Conservation (phyloP, 2,888 invertebrate genomes). For the Nemoura dubitans region DNA sequence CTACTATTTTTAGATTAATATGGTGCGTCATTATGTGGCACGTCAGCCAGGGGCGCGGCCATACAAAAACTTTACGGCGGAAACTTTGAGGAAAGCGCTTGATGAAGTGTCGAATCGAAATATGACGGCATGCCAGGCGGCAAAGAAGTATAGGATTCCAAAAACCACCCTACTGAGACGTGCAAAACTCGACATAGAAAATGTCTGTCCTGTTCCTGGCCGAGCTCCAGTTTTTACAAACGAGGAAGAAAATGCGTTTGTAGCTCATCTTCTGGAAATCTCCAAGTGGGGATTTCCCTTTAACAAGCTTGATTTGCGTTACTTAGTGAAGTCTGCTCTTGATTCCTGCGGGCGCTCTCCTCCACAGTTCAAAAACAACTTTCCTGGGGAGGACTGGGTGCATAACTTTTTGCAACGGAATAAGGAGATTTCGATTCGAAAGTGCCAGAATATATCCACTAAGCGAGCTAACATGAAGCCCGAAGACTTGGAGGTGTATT, state of each 20-base stretch:
- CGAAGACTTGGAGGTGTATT: conserved; percentile 31
- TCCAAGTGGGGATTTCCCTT: conserved; percentile 27
- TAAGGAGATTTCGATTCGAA: background rate
- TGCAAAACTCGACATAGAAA: background rate
- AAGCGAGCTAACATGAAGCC: conserved; percentile 27
- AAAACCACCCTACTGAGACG: background rate
- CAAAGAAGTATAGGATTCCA: background rate
- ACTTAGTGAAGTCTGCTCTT: background rate
- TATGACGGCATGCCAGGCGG: background rate
- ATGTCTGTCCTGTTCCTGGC: background rate
- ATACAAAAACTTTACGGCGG: too few species aligned
- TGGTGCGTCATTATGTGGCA: too few species aligned
- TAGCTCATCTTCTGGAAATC: background rate
- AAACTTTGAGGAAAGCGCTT: background rate
- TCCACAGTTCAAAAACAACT: background rate
- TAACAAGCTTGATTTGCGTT: conserved; percentile 23
- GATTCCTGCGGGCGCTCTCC: background rate
- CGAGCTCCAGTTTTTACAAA: background rate
- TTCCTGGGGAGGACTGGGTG: conserved; percentile 25
- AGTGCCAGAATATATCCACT: conserved; percentile 22
- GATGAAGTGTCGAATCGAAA: background rate
- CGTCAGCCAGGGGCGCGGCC: too few species aligned
- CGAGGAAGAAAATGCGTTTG: conserved; percentile 14
- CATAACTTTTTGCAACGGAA: background rate
- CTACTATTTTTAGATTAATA: too few species aligned